A percentile compares a stretch with the other conserved stretches of the same genome.
These are phyloP conservation scores for Alca torda DNA, from an alignment of 2,797 vertebrate species.

Conservation along the genomic window DNA sequence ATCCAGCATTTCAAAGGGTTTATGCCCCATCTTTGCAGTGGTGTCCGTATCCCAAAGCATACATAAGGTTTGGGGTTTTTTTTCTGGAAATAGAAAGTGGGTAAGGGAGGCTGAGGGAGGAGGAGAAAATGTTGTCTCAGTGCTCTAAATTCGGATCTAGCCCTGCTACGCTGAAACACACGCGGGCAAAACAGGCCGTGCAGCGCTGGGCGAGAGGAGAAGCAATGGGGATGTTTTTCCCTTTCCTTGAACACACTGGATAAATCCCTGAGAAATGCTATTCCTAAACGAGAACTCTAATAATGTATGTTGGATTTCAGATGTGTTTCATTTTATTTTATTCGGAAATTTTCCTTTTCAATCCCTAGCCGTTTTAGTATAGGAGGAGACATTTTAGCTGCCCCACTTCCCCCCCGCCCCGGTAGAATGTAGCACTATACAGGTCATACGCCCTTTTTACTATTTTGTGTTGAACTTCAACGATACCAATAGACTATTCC, in stretches of 20 bases:
- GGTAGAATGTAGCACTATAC: conserved; percentile 91
- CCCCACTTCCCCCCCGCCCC: conserved; percentile 44
- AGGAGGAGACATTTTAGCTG: conserved; percentile 79
- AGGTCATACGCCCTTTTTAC: conserved; percentile 74
- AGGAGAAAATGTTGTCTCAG: background rate
- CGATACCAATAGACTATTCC: conserved; percentile 90
- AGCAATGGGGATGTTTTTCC: conserved; percentile 1
- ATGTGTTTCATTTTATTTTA: conserved; percentile 73
- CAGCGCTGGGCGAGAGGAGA: background rate
- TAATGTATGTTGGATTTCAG: conserved; percentile 83
- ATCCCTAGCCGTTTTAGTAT: conserved; percentile 49
- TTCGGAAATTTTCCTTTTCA: conserved; percentile 72
- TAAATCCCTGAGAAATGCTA: conserved; percentile 75
- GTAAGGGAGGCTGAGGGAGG: background rate
- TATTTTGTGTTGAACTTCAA: conserved; percentile 80
- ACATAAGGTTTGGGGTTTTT: background rate
- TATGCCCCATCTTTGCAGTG: background rate
- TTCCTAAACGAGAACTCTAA: conserved; percentile 82
- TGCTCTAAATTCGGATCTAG: background rate
- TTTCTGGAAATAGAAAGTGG: background rate
- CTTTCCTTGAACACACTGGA: conserved; percentile 68
- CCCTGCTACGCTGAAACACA: background rate
- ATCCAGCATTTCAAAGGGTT: conserved; percentile 74
- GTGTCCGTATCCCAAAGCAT: conserved; percentile 3
- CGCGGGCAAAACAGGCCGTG: background rate